phyloP scores from a whole-genome alignment of 2,888 invertebrate species.

The Scaptodrosophila latifasciaeformis region DNA sequence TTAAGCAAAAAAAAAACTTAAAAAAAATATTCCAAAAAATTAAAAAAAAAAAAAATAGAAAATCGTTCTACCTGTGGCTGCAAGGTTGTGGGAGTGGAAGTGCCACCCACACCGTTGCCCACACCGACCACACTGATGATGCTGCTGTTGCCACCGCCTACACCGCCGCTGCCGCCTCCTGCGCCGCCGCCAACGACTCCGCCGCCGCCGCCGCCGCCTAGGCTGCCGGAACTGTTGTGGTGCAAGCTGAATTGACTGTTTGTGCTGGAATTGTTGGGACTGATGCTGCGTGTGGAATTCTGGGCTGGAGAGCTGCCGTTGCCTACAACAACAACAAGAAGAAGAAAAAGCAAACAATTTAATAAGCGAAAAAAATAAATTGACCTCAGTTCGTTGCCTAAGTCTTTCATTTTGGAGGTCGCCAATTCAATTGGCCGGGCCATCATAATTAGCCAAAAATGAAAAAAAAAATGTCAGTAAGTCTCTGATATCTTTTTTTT shows the following conservation, averaged over 20 bases:
- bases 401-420: conserved; percentile 40
- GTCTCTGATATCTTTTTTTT: no score
- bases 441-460: conserved; percentile 4
- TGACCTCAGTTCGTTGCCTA: conserved; percentile 35
- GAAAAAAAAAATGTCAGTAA: neutral
- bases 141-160: conserved; percentile 36
- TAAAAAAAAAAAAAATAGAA: no score
- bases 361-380: conserved; percentile 11
- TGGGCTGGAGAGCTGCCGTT: conserved; percentile 76
- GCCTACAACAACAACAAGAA: conserved; percentile 60
- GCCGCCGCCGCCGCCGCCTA: conserved; percentile 57
- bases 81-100: conserved; percentile 74
- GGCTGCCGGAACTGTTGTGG: conserved; percentile 75
- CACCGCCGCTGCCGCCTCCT: conserved; percentile 31
- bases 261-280: conserved; percentile 75
- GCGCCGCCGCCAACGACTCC: conserved; percentile 13
- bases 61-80: conserved; percentile 75
- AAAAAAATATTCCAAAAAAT: no score
- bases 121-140: conserved; percentile 28
- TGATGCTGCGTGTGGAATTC: conserved; percentile 76
- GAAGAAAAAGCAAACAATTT: conserved; percentile 17
- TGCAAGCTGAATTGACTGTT: conserved; percentile 75
- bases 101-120: conserved; percentile 48
- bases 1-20: no score
- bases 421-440: neutral